Percentiles rank a stretch among this genome's conserved stretches.
Conservation (phyloP, 2,113 vertebrate genomes). For the Leptocoma aspasia region DNA sequence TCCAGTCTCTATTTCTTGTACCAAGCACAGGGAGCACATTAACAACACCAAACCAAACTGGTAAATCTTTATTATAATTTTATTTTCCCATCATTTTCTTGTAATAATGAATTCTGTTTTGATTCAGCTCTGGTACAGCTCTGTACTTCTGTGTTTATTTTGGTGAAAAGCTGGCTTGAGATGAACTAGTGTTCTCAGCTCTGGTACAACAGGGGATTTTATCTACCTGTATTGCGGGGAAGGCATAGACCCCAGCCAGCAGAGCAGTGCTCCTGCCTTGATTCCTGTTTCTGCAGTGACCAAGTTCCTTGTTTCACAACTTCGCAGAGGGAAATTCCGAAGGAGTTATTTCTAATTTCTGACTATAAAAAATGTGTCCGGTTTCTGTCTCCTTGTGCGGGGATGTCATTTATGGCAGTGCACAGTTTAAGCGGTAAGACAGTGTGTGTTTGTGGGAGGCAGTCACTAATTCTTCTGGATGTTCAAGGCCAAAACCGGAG, state of each 20-base stretch:
- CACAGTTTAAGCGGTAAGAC: background rate
- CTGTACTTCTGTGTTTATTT: background rate
- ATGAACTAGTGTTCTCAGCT: background rate
- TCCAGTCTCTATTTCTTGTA: conserved; percentile 95
- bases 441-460: background rate
- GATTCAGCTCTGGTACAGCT: background rate
- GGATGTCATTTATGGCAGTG: background rate
- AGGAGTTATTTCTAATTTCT: background rate
- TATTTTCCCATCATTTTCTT: background rate
- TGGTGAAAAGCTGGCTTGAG: background rate
- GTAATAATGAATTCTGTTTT: background rate
- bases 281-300: background rate
- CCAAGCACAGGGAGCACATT: conserved; percentile 81
- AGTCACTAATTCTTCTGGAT: background rate
- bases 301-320: background rate
- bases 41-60: conserved; percentile 76
- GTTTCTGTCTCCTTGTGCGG: background rate
- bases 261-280: background rate
- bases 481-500: background rate
- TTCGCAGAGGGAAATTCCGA: background rate
- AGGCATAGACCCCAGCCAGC: background rate
- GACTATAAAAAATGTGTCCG: background rate
- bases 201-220: background rate
- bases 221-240: background rate
- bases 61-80: conserved; percentile 67